These are phyloP conservation scores for Dorcus parallelipipedus DNA, from an alignment of 2,888 invertebrate genomes.

Conservation along the genomic window DNA sequence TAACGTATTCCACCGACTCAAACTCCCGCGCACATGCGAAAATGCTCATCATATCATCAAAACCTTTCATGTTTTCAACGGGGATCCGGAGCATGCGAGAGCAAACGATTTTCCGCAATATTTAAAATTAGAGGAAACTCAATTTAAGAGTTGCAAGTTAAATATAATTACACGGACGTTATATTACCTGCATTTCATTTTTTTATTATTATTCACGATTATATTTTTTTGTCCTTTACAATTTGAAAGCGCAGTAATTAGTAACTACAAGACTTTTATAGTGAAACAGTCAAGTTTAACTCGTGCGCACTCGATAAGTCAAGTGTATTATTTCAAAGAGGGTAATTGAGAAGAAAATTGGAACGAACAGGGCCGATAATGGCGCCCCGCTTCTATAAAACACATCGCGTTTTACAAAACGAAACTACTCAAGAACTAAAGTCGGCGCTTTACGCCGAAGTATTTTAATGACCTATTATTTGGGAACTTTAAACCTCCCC, in stretches of 20 bases:
- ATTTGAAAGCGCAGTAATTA: no score
- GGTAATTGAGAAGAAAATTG: slow-evolving; percentile 23
- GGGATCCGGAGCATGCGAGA: no score
- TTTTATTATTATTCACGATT: no score
- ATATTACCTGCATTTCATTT: no score
- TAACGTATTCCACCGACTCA: slow-evolving; percentile 8
- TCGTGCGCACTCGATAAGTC: slow-evolving; percentile 7
- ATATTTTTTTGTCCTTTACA: no score
- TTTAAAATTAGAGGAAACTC: no score
- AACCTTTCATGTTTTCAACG: no score
- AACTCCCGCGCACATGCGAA: neutral
- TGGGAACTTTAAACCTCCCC: neutral
- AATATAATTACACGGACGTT: no score
- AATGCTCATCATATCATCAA: no score
- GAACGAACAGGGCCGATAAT: slow-evolving; percentile 22
- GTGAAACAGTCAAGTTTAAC: neutral
- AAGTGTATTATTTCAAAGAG: slow-evolving; percentile 20
- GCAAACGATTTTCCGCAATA: no score
- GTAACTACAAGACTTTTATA: no score
- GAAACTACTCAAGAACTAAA: slow-evolving; percentile 15
- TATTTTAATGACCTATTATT: slow-evolving; percentile 13
- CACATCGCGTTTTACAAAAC: slow-evolving; percentile 18
- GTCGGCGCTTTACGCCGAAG: slow-evolving; percentile 6
- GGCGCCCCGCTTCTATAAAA: slow-evolving; percentile 19
- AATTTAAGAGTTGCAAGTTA: no score